Percentiles rank a stretch among this genome's conserved stretches.
phyloP scores from a whole-genome alignment of 2,113 vertebrate genomes.

The Corythornis vintsioides region DNA sequence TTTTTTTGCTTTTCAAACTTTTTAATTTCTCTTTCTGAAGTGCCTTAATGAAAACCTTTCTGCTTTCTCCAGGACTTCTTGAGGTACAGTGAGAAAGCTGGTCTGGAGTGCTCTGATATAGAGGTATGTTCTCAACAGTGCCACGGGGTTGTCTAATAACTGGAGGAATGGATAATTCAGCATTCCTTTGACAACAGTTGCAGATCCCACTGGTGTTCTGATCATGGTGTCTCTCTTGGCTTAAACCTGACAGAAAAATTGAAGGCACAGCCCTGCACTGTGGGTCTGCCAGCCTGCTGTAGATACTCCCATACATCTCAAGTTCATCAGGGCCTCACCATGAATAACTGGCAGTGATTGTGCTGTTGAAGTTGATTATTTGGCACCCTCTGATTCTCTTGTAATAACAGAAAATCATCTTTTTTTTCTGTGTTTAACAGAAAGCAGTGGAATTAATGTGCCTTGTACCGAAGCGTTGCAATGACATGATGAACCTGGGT shows the following conservation, averaged over 20 bases:
- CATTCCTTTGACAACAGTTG: neutral
- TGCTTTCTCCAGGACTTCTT: constrained; percentile 88
- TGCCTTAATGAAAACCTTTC: constrained; percentile 46
- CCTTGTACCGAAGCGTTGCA: constrained; percentile 98
- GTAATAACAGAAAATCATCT: constrained; percentile 5
- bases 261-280: neutral
- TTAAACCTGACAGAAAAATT: neutral
- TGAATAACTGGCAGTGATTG: neutral
- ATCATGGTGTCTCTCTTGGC: neutral
- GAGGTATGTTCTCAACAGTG: constrained; percentile 79
- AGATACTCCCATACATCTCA: neutral
- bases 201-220: neutral
- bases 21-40: neutral
- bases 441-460: constrained; percentile 94
- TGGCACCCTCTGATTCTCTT: neutral
- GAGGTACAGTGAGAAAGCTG: constrained; percentile 92
- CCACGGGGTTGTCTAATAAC: neutral
- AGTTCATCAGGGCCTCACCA: neutral
- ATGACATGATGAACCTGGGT: constrained; percentile 99
- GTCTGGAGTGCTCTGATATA: constrained; percentile 90
- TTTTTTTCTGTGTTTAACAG: constrained; percentile 60
- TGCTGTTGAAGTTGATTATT: neutral
- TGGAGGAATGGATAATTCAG: neutral
- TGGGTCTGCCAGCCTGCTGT: neutral
- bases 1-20: constrained; percentile 4